Percentiles rank a stretch among this genome's conserved stretches.
Evolutionary conservation across 2,888 invertebrate genomes (phyloP).

Genomic region (Drosophila mettleri): DNA sequence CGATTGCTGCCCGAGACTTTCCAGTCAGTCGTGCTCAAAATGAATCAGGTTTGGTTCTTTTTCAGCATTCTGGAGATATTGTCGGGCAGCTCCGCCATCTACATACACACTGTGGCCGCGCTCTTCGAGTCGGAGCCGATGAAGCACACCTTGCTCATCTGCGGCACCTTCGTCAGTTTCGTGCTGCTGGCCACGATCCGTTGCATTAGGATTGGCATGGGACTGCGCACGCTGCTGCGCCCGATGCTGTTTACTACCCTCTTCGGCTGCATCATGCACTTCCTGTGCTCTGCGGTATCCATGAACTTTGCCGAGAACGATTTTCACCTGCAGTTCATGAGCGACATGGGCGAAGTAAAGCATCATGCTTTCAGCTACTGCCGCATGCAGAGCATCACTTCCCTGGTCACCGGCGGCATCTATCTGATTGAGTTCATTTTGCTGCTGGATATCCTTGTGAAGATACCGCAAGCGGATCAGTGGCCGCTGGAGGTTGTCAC

Average conservation of each 20-base stretch:
- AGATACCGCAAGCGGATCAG: slow-evolving; percentile 14
- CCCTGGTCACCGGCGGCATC: slow-evolving; percentile 43
- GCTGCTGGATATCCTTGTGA: slow-evolving; percentile 36
- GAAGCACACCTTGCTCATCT: slow-evolving; percentile 68
- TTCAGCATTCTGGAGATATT: slow-evolving; percentile 46
- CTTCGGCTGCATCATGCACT: slow-evolving; percentile 44
- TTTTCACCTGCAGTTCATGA: slow-evolving; percentile 70
- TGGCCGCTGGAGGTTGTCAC: slow-evolving; percentile 5
- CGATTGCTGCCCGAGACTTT: slow-evolving; percentile 22
- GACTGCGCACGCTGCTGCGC: slow-evolving; percentile 38
- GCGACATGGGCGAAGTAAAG: slow-evolving; percentile 51
- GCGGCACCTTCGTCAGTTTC: slow-evolving; percentile 67
- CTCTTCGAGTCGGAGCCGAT: slow-evolving; percentile 52
- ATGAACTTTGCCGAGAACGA: slow-evolving; percentile 71
- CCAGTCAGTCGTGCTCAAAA: slow-evolving; percentile 25
- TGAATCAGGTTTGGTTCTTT: slow-evolving; percentile 71
- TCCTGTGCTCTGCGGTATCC: slow-evolving; percentile 37
- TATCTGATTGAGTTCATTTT: slow-evolving; percentile 49
- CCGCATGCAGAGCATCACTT: slow-evolving; percentile 56
- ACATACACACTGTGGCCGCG: slow-evolving; percentile 56
- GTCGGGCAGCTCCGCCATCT: slow-evolving; percentile 33
- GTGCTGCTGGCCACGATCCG: slow-evolving; percentile 49
- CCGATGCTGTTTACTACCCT: slow-evolving; percentile 44
- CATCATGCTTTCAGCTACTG: slow-evolving; percentile 57
- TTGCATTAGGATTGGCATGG: slow-evolving; percentile 36